Conservation (phyloP, 2,797 vertebrate genomes). For the Chromobotia macracanthus region DNA sequence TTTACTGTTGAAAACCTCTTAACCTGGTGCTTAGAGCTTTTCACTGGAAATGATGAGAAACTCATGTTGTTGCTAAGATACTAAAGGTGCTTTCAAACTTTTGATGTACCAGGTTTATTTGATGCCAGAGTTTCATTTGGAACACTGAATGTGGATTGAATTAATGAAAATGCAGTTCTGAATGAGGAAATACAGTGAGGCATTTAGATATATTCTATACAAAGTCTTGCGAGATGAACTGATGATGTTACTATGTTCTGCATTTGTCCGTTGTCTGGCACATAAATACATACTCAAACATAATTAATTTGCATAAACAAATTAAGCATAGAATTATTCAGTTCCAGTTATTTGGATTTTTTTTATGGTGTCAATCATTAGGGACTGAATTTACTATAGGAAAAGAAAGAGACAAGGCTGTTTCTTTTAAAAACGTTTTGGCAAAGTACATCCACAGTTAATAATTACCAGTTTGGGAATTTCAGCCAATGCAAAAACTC, state of each 20-base stretch:
- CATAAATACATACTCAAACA: background rate
- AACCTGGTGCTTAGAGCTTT: conserved; percentile 17
- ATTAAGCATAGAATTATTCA: background rate
- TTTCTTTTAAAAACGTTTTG: background rate
- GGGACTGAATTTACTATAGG: background rate
- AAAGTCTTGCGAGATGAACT: background rate
- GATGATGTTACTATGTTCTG: background rate
- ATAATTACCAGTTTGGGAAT: background rate
- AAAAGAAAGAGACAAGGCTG: background rate
- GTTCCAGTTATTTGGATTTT: background rate
- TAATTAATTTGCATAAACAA: background rate
- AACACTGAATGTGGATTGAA: background rate
- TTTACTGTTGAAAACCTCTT: conserved; percentile 13
- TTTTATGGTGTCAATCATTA: background rate
- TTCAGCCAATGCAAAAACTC: background rate
- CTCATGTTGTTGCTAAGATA: conserved; percentile 49
- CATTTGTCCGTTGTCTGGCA: background rate
- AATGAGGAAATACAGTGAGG: conserved; percentile 15
- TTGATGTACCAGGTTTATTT: background rate
- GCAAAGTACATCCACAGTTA: background rate
- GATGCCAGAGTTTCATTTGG: background rate
- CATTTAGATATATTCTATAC: background rate
- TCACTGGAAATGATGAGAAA: conserved; percentile 22
- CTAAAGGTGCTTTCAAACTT: conserved; percentile 19
- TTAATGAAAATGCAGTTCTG: background rate